These are phyloP conservation scores for Vulpes lagopus DNA, from an alignment of 2,113 vertebrate species.

Conservation along the genomic window DNA sequence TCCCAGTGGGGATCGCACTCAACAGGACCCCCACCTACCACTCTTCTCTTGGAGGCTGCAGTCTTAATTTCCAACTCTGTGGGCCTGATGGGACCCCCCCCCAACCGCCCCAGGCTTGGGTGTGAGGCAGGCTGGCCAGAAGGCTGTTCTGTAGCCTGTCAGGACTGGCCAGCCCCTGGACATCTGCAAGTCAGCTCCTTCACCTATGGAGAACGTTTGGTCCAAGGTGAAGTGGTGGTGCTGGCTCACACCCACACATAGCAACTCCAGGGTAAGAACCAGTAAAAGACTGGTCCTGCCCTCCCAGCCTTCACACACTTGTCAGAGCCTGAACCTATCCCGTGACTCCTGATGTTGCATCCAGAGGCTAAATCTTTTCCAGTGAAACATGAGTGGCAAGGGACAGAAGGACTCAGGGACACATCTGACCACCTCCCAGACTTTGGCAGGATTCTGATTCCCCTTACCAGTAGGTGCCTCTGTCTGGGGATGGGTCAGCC, in stretches of 20 bases:
- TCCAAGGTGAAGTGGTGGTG: background rate
- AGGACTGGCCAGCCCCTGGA: background rate
- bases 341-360: rapidly evolving
- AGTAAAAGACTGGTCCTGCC: background rate
- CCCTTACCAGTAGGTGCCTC: background rate
- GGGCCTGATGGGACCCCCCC: background rate
- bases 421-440: rapidly evolving
- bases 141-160: background rate
- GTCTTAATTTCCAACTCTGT: background rate
- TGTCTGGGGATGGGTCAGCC: background rate
- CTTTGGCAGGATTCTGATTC: background rate
- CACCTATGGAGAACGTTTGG: background rate
- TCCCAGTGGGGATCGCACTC: background rate
- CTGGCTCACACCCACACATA: rapidly evolving
- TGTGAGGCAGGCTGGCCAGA: background rate
- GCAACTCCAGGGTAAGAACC: background rate
- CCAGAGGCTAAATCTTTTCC: background rate
- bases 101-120: background rate
- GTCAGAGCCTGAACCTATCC: background rate
- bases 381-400: background rate
- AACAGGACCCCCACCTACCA: background rate
- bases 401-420: background rate
- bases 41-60: background rate
- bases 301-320: background rate
- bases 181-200: background rate